A percentile compares a stretch with the other conserved stretches of the same genome.
Evolutionary conservation across 2,888 invertebrate genomes (phyloP).

Genomic region (Hyppa rectilinea): DNA sequence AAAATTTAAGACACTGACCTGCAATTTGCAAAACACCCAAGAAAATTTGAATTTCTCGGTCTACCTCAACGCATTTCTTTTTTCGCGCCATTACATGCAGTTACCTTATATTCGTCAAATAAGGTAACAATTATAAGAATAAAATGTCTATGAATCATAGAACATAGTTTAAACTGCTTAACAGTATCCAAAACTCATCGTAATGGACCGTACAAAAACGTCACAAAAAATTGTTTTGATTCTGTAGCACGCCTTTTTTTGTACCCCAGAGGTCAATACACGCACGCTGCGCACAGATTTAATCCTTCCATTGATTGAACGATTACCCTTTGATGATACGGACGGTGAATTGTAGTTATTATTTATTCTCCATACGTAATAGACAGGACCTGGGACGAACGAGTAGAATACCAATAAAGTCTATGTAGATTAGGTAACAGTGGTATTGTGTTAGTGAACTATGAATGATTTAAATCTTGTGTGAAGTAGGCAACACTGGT

Average conservation of each 20-base stretch:
- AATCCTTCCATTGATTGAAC: conserved; percentile 51
- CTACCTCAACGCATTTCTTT: too few relatives aligned
- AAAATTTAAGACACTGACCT: too few relatives aligned
- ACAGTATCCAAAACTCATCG: conserved; percentile 3
- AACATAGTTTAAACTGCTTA: not conserved
- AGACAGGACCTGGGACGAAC: conserved; percentile 54
- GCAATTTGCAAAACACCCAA: too few relatives aligned
- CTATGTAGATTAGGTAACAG: conserved; percentile 61
- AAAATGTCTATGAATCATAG: not conserved
- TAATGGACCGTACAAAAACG: conserved; percentile 4
- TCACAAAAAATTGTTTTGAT: conserved; percentile 69
- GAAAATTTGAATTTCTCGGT: too few relatives aligned
- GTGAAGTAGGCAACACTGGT: conserved; percentile 30
- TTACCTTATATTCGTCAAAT: not conserved
- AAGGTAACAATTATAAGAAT: not conserved
- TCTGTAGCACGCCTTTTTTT: conserved; percentile 47
- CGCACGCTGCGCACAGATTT: conserved; percentile 39
- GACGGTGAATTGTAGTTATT: conserved; percentile 51
- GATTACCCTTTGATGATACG: conserved; percentile 47
- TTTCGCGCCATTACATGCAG: not conserved
- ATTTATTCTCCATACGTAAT: conserved; percentile 57
- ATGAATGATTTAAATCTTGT: conserved; percentile 40
- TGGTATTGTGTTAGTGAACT: conserved; percentile 52
- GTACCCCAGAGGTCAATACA: conserved; percentile 38
- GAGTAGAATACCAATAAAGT: conserved; percentile 53